A percentile compares a stretch with the other conserved stretches of the same genome.
Evolutionary conservation across 1,140 invertebrate species (phyloP).

Genomic region (Euura saliciscinereae): DNA sequence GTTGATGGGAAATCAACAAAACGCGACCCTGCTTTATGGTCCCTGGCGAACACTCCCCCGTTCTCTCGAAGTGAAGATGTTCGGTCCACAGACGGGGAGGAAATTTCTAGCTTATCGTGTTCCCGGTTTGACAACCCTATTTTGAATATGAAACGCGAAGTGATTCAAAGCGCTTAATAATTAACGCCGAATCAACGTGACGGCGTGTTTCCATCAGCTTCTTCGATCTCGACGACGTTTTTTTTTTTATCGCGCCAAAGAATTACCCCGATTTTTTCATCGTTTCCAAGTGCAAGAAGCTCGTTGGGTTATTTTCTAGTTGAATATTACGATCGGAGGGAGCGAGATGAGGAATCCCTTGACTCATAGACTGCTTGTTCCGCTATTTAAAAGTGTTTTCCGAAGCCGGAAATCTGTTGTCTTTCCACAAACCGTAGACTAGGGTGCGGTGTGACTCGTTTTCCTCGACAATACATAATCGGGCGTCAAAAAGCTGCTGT

Average conservation of each 20-base stretch:
- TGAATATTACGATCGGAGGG: background rate
- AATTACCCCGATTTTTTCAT: too few species aligned
- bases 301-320: too few species aligned
- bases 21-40: background rate
- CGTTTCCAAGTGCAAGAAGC: too few species aligned
- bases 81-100: background rate
- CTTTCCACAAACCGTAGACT: background rate
- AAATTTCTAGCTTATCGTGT: background rate
- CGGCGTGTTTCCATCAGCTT: too few species aligned
- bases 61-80: background rate
- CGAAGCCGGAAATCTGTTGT: background rate
- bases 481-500: background rate
- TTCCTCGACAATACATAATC: background rate
- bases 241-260: too few species aligned
- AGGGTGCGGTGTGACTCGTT: too few species aligned
- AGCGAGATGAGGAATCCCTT: background rate
- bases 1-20: constrained; percentile 3
- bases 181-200: too few species aligned
- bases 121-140: too few species aligned
- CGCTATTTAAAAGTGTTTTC: background rate
- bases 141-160: too few species aligned
- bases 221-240: too few species aligned
- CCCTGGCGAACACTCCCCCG: background rate
- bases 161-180: too few species aligned
- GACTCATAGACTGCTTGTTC: constrained; percentile 2